Evolutionary conservation across 2,888 invertebrate species (phyloP), one percentile per base, ranked within the genome.

Genomic region (Imbricaverruca yamaguchii): DNA sequence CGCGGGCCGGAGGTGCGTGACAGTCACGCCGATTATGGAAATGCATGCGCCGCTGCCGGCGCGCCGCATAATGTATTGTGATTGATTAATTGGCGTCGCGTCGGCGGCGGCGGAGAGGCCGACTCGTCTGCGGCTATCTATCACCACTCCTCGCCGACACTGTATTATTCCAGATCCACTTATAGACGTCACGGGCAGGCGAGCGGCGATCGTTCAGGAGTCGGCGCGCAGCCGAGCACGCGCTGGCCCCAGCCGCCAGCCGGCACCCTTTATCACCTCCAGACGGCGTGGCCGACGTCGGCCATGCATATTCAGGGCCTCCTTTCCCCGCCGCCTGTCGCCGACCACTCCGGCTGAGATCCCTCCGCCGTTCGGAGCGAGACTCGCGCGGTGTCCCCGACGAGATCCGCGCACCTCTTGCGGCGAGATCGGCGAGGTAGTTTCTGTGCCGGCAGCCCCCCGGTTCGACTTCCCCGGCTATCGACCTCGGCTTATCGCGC

Each of bases 301-400:
- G 39, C 39, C 69, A 69, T 69, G 25, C 69, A 69, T 69, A 69
- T 69, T 69, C 69, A 69, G 69, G 39, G 23, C 69, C 12, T 67
- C 69, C 69, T 13, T 13, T 69, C 13, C 39, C 69, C 12, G 69
- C 11, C 25, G 10, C 15, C 7, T 15, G 15, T 39, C 69, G 39
- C 39, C 69, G 69, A 39, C 39, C 69, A 69, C 39, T 3, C 69
- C 25, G 25, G 13, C 39, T 1, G 69, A 13, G 15, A 15, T 69
- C 69, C 39, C 65, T 6, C 69, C 7, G 25, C 69, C 69, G 39
- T 69, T 11, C 39, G 1, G 39, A 39, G 39, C 39, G 39, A 39
- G 39, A 39, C 4, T 4, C 39, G 39, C 39, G 39, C 39, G 39
- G 39, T 39, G 39, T 39, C 39, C 39, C 39, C 39, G 39, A 39